Base-by-base conservation (phyloP, 2,113 vertebrate genomes). In the Zeus faber region DNA sequence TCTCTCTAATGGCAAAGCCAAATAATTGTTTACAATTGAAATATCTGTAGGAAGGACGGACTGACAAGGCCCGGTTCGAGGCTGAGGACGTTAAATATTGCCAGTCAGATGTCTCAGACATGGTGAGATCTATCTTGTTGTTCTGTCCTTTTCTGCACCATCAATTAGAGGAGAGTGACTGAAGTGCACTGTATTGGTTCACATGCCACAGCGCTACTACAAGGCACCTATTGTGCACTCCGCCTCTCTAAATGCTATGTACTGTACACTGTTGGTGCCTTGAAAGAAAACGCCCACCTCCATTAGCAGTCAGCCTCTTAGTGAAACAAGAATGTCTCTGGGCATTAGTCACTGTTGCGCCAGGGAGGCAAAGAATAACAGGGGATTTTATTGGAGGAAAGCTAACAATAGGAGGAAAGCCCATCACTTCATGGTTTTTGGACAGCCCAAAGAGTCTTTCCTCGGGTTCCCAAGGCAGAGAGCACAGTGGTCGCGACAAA, bases 351-450 rank as follows among this genome's bases (percentile, higher is more conserved):
- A 83, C 81, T 80, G 74, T 68, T 70, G 65, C 71, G 33, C 58
- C 71, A 65, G 67, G 81, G 71, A 77, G 74, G 77, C 82, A 77
- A 75, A 77, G 68, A 83, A 83, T 76, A 79, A 72, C 73, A 68
- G 37, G 21, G 63, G 16, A 44, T 78, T 85, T 87, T 83, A 79
- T 76, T 72, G 61, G 77, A 72, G 79, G 78, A 82, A 84, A 62
- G 63, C 75, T 81, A 80, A 89, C 88, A 90, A 90, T 85, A 61
- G 75, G 72, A 88, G 87, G 87, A 89, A 87, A 81, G 77, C 70
- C n/a, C 78, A 83, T 74, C 68, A 39, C 45, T 49, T 49, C 54
- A 53, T 54, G 62, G 65, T 66, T 79, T 67, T 49, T 56, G 62
- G 54, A 72, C 58, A 10, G 44, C 57, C 70, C 46, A 46, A 47